These are phyloP conservation scores for Peromyscus californicus DNA, from an alignment of 2,113 vertebrate genomes.

Conservation along the genomic window DNA sequence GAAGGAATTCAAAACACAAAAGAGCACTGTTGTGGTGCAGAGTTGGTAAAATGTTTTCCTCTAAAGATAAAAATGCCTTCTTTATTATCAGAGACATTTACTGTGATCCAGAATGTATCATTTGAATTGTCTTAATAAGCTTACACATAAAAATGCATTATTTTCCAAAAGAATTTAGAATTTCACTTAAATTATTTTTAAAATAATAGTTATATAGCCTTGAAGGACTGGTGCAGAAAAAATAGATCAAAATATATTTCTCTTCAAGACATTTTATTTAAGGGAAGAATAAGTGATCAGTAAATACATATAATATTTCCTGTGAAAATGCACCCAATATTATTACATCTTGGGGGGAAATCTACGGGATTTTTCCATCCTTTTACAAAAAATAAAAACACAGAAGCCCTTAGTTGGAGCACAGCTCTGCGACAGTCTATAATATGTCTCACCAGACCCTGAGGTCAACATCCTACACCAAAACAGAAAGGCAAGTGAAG, in stretches of 20 bases:
- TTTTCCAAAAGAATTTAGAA: constrained; percentile 59
- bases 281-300: neutral
- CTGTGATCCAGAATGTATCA: constrained; percentile 58
- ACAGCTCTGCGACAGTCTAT: neutral
- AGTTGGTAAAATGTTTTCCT: constrained; percentile 76
- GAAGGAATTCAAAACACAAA: constrained; percentile 87
- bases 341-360: neutral
- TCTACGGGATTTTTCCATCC: neutral
- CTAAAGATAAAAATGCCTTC: constrained; percentile 76
- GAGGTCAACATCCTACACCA: neutral
- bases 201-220: neutral
- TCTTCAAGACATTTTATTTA: neutral
- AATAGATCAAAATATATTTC: neutral
- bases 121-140: constrained; percentile 54
- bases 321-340: constrained; percentile 1
- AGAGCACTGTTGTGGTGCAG: constrained; percentile 81
- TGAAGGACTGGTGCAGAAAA: neutral
- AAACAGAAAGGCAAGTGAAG: neutral
- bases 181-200: constrained; percentile 45
- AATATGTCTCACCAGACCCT: neutral
- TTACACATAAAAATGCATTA: constrained; percentile 70
- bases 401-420: neutral
- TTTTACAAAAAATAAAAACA: neutral
- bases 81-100: constrained; percentile 76
- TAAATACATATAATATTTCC: neutral